phyloP scores from a whole-genome alignment of 37 sponge, comb jelly and placozoan genomes.

The Chondrosia reniformis region DNA sequence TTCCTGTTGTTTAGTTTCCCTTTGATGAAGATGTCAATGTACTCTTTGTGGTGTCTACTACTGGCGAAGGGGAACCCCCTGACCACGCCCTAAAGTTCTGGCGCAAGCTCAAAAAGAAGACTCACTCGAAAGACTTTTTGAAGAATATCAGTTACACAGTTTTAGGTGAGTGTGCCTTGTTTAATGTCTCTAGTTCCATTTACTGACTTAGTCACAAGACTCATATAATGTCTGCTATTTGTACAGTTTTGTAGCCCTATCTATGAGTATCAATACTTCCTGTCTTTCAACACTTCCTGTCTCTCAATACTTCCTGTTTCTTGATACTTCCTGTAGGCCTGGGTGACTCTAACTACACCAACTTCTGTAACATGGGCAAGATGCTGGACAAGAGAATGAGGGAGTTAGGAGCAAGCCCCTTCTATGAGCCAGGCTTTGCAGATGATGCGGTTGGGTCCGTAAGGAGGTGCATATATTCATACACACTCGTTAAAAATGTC shows the following conservation, averaged over 20 bases:
- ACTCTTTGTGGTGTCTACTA: constrained; percentile 92
- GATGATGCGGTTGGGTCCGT: constrained; percentile 92
- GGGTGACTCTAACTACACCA: constrained; percentile 95
- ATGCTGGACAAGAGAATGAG: constrained; percentile 62
- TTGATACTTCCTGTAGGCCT: constrained; percentile 62
- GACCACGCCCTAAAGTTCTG: constrained; percentile 81
- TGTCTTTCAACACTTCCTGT: too few relatives aligned
- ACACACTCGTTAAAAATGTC: too few relatives aligned
- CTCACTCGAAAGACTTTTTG: constrained; percentile 52
- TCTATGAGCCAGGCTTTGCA: constrained; percentile 85
- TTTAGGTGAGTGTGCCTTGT: constrained; percentile 58
- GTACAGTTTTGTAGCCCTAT: too few relatives aligned
- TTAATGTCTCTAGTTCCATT: too few relatives aligned
- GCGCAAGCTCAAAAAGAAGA: constrained; percentile 61
- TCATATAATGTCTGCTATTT: too few relatives aligned
- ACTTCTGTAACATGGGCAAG: constrained; percentile 96
- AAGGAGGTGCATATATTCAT: too few relatives aligned
- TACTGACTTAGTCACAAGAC: too few relatives aligned
- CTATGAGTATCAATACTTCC: background rate
- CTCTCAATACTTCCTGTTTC: background rate
- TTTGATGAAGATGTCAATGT: constrained; percentile 58
- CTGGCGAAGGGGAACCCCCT: constrained; percentile 99
- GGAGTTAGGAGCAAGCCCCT: constrained; percentile 63
- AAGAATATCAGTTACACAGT: constrained; percentile 55
- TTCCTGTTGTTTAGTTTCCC: constrained; percentile 52